Conservation (phyloP, 2,888 invertebrate species). For the Frankliniella fusca region DNA sequence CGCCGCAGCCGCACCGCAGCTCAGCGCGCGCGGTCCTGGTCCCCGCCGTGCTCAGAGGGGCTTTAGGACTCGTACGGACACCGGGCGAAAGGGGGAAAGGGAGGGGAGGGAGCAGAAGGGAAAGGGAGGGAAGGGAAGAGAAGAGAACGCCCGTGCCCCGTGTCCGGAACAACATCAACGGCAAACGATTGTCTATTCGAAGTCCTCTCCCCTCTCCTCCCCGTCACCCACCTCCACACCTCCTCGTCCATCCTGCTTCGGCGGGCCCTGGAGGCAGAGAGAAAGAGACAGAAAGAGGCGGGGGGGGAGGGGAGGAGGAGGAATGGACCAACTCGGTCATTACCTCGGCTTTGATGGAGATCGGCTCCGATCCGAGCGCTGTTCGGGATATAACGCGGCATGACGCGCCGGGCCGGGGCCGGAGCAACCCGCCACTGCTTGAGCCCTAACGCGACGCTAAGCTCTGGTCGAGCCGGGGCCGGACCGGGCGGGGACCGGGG, state of each 20-base stretch:
- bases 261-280: no score
- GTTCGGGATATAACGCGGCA: no score
- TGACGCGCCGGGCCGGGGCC: no score
- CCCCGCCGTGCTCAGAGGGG: not conserved
- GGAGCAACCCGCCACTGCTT: no score
- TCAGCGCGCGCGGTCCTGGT: not conserved
- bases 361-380: not conserved
- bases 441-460: no score
- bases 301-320: no score
- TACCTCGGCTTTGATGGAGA: not conserved
- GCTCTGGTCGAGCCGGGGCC: no score
- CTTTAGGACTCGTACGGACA: not conserved
- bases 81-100: not conserved
- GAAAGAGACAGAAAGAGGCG: no score
- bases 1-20: not conserved
- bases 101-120: no score
- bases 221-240: not conserved
- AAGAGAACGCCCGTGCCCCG: not conserved
- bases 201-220: not conserved
- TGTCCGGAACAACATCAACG: not conserved
- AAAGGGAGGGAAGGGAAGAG: no score
- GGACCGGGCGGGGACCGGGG: no score
- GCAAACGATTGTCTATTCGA: not conserved
- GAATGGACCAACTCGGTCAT: no score
- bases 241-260: not conserved